Base-by-base conservation (phyloP, 2,113 vertebrate species). In the Macroglossus sobrinus region DNA sequence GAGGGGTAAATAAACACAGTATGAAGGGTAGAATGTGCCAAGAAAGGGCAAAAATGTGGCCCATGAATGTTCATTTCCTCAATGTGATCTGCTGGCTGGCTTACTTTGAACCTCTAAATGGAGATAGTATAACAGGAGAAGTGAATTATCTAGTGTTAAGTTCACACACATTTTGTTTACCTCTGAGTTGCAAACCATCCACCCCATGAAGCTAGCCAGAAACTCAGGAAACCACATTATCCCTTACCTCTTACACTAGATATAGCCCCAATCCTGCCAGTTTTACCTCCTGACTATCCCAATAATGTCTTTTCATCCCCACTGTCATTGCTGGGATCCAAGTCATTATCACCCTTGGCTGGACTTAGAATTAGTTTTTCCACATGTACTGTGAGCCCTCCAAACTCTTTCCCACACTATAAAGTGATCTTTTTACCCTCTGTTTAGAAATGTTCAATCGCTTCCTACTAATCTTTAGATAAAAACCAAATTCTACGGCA, bases 191-290 rank as follows among this genome's bases (percentile, higher is more conserved):
- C 2, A 38, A 7, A 19, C 33, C 8, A 26, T 87, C n/a, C 15
- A 33, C 16, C 33, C 1, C 7, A 8, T 14, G 30, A 18, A 12
- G 4, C 4, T n/a, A 28, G 15, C 18, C 40, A n/a, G 63, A 74
- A 84, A 79, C 47, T 30, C 9, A 18, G 33, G 26, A 53, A 69
- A 89, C 3, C 24, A 72, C 10, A 12, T 59, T 63, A 3, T n/a
- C 24, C 2, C 38, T n/a, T 5, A 1, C 4, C 11, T 19, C 7
- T 11, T 4, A 50, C 14, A 1, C 15, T 69, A 26, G 8, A 74
- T 57, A 40, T 75, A 55, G 18, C 7, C 40, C 33, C 22, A 71
- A 57, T 68, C 59, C 78, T 55, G 4, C 7, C 38, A 93, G 4
- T 82, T 81, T 89, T 64, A 59, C 5, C 7, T 81, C 15, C 50